Base-by-base conservation (phyloP, 2,113 vertebrate species). In the Globicephala melas region DNA sequence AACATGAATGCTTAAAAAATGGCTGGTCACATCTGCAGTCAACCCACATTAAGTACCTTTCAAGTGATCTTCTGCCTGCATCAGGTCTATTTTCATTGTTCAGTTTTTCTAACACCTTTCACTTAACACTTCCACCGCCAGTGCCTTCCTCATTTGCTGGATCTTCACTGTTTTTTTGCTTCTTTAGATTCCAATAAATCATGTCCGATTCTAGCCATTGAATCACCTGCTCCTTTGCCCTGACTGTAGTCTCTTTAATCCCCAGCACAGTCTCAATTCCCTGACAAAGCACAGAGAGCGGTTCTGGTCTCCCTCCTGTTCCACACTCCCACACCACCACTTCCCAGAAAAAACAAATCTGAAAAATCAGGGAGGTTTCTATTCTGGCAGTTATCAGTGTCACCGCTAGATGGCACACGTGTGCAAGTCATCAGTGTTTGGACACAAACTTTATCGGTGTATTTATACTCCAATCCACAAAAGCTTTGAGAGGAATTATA, bases 351-450 rank as follows among this genome's bases (percentile, higher is more conserved):
- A 73, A 94, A n/a, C 18, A 53, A 28, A 58, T 8, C 31, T 9
- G 33, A 21, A 50, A 67, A 73, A 96, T 31, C 15, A 18, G 9
- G 26, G 12, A 55, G 20, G 25, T 80, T 84, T 88, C n/a, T 91
- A 17, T 58, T 83, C 79, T 79, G 63, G 82, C 65, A 94, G 55
- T 95, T 97, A 68, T 47, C 68, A n/a, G 18, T 96, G 5, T 94
- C 3, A 81, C 94, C 98, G 97, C 97, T 97, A 98, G 98, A 96
- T 97, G 98, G 97, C 92, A 65, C 41, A 15, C 55, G 60, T 58
- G 55, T 70, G 83, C 92, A 92, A 87, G 87, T 36, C 91, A 67
- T 95, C 62, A 15, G 79, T 50, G 38, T 93, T 88, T 28, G 33
- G 55, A 58, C 18, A 73, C 87, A 95, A 82, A 77, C 84, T 84